These are phyloP conservation scores for Macrobrachium rosenbergii DNA, from an alignment of 1,140 invertebrate species.

Conservation along the genomic window DNA sequence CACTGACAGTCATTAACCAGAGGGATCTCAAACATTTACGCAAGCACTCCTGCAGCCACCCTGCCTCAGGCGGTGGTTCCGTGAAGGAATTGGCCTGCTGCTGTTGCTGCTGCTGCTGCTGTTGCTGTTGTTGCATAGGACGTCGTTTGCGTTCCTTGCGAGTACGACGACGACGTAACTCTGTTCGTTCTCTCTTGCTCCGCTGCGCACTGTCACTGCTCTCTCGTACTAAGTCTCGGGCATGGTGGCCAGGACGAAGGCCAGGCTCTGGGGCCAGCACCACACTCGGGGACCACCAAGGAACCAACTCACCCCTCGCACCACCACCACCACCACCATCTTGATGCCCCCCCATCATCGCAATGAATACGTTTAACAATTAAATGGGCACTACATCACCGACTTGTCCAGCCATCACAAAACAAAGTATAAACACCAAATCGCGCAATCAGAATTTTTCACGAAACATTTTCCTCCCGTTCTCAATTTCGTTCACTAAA, in stretches of 20 bases:
- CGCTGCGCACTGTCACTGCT: background rate
- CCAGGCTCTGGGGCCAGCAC: constrained; percentile 41
- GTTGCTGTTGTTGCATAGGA: background rate
- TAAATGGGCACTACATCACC: no score
- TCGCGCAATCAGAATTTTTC: no score
- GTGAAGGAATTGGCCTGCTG: no score
- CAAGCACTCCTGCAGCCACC: constrained; percentile 32
- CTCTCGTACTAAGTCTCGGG: constrained; percentile 33
- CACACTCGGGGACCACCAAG: constrained; percentile 51
- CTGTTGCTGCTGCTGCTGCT: no score
- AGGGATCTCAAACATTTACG: background rate
- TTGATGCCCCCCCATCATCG: background rate
- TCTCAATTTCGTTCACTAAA: no score
- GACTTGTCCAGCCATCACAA: no score
- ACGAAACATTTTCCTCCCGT: no score
- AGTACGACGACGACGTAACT: constrained; percentile 40
- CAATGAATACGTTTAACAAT: no score
- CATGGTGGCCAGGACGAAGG: constrained; percentile 31
- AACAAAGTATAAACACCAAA: no score
- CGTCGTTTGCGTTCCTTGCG: constrained; percentile 37
- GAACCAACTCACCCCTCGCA: constrained; percentile 9
- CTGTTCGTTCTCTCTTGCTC: constrained; percentile 30
- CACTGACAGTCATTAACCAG: constrained; percentile 33
- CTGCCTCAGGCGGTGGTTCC: constrained; percentile 22
- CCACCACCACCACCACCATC: constrained; percentile 27